Base-by-base conservation (phyloP, 2,797 vertebrate genomes). In the Chelmon rostratus region DNA sequence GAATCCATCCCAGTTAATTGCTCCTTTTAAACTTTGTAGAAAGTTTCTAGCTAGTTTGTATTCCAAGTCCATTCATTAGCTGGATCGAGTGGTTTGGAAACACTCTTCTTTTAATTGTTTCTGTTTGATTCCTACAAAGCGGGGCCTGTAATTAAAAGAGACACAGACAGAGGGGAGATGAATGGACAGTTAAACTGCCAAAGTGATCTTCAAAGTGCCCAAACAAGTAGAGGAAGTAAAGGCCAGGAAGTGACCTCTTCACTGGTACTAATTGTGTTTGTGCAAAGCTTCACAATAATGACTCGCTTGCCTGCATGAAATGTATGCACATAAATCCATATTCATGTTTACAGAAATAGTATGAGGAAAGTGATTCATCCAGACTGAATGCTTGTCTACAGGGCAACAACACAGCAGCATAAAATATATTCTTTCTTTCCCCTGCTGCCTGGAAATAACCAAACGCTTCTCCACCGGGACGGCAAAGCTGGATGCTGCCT, bases 51-150 rank as follows among this genome's bases (percentile, higher is more conserved):
- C 57, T 85, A 28, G 58, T 92, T 90, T 83, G 77, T 74, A 74
- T 86, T 91, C 80, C 13, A 23, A 58, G 52, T 31, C 69, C 37
- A 69, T 88, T 93, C 79, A 90, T 94, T 90, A 91, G 57, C 76
- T 68, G 72, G 40, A 91, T 82, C 8, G 68, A 88, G 63, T 37
- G 61, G 75, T 76, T 86, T 72, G 70, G 84, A 91, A 87, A 85
- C 73, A 73, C 63, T 83, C 81, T 67, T 54, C 82, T 86, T 85
- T 88, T 88, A 93, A 93, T 91, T 92, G 90, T 89, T 84, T 82
- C 76, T 80, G 80, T 90, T 91, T 91, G 91, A 92, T 85, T 88
- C 72, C 65, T 35, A 78, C 80, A 73, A 89, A 88, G 67, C 42
- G 56, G 11, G 62, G 82, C 64, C 82, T 77, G 78, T 91, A 90